phyloP scores from a whole-genome alignment of 1,140 invertebrate genomes.

The Drosophila athabasca region DNA sequence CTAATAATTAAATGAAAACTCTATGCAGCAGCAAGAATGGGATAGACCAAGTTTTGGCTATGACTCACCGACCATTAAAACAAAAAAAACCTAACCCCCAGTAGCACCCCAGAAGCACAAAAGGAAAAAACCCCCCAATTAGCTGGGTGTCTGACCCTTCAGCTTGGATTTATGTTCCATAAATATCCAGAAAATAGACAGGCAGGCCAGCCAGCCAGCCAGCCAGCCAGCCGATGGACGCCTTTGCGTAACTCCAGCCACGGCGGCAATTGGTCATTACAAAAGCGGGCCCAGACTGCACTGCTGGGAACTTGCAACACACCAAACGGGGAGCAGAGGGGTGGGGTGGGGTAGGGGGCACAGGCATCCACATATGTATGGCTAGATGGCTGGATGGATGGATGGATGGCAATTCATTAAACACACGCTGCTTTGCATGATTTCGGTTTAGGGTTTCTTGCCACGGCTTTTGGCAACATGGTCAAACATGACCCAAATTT shows the following conservation, averaged over 20 bases:
- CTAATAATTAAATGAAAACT: too few species aligned
- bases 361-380: conserved; percentile 17
- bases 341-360: too few species aligned
- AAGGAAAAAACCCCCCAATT: conserved; percentile 34
- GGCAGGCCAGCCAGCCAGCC: too few species aligned
- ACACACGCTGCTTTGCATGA: conserved; percentile 76
- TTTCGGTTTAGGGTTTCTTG: conserved; percentile 49
- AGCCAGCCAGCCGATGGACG: conserved; percentile 33
- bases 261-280: conserved; percentile 33
- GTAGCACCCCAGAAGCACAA: not conserved
- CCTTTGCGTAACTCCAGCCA: conserved; percentile 8
- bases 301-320: too few species aligned
- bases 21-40: too few species aligned
- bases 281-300: not conserved
- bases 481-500: conserved; percentile 74
- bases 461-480: conserved; percentile 38
- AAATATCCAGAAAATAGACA: conserved; percentile 36
- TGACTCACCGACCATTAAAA: conserved; percentile 1
- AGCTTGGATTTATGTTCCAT: conserved; percentile 47
- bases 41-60: too few species aligned
- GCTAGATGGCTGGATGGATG: conserved; percentile 5
- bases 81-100: not conserved
- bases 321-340: too few species aligned
- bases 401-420: conserved; percentile 66
- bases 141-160: conserved; percentile 37